These are phyloP conservation scores for Stichopus chloronotus DNA, from an alignment of 35 echinoderm and acorn worm genomes.

Conservation along the genomic window DNA sequence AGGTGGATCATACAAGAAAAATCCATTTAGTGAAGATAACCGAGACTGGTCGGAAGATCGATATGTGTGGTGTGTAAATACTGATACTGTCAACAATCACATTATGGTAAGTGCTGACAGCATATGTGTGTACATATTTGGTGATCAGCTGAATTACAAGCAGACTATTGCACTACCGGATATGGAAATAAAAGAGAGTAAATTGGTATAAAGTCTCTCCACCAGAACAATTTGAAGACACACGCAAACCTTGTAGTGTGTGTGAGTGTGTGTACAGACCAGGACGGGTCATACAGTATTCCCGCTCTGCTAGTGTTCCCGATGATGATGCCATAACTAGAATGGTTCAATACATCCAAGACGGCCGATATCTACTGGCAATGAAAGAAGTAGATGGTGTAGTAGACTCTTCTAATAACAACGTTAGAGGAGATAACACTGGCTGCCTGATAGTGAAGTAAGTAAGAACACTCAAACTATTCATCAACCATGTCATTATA, in stretches of 20 bases:
- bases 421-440: too few species aligned
- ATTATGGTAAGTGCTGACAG: neutral
- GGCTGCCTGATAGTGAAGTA: too few species aligned
- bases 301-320: too few species aligned
- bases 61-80: neutral
- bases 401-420: too few species aligned
- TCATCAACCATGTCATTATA: too few species aligned
- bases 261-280: neutral
- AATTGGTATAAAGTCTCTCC: neutral
- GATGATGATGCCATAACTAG: too few species aligned
- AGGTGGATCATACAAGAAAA: neutral
- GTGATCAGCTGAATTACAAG: neutral
- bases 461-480: too few species aligned
- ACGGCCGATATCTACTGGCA: too few species aligned
- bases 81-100: neutral
- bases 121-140: neutral
- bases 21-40: neutral
- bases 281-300: too few species aligned
- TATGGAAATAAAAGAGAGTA: neutral
- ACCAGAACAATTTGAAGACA: neutral
- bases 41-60: neutral
- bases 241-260: neutral
- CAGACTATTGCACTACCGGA: neutral
- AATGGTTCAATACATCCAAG: too few species aligned
- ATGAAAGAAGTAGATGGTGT: too few species aligned